Evolutionary conservation across 2,888 invertebrate species (phyloP), one percentile per base, ranked within the genome.

Genomic region (Drosophila diplacantha): DNA sequence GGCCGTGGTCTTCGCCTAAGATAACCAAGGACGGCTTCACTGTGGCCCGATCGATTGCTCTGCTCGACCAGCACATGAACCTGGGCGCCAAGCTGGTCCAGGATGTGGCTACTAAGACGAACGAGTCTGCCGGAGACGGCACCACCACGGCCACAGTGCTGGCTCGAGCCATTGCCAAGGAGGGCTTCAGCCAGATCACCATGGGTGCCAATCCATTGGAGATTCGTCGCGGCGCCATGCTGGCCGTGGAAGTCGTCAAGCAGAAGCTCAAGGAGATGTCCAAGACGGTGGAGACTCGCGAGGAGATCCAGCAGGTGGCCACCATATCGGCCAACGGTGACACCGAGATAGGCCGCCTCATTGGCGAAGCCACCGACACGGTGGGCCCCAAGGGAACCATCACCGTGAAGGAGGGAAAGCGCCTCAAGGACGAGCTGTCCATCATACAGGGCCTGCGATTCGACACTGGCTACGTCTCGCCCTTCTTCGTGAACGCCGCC

Each of bases 11-110:
- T 18, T 96, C 97, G 60, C 99, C 99, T 5, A 99, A 99, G 90
- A 99, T 99, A 85, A 99, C 99, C 54, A 99, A 99, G 90, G 99
- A 99, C 88, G 99, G 99, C 73, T 99, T 99, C 5, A 99, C 99
- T 5, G 99, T 99, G 57, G 99, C 99, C 14, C 99, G 99, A 87
- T 95, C 96, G 20, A 93, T 99, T 71, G 98, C 99, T 88, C 90
- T 99, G 12, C 97, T 98, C 89, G 98, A 99, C 88, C 99, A 97
- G 90, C 98, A 97, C 89, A 98, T 99, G 91, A 99, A 99, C 88
- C 95, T 99, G 87, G 99, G 99, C 62, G 99, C 99, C 9, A 97
- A 95, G 87, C 90, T 99, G 50, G 99, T 99, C 2, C 99, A 99
- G 90, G 99, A 99, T 89, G 99, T 99, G 29, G 99, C 99, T 0